Evolutionary conservation across 2,888 invertebrate genomes (phyloP).

Genomic region (Andrena trimmerana): DNA sequence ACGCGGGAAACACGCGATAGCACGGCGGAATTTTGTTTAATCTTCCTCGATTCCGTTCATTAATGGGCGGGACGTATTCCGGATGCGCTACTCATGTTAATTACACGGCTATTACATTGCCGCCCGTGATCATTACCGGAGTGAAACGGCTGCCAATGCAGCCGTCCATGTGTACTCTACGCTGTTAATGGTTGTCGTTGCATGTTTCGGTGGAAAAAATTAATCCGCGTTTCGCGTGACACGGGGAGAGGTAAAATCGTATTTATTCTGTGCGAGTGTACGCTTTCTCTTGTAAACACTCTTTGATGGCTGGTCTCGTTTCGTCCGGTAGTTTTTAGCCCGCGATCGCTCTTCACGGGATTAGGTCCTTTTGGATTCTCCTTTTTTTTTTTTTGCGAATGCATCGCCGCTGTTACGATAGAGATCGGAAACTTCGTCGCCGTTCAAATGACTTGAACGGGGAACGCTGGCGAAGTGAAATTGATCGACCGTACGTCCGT

Average conservation of each 20-base stretch:
- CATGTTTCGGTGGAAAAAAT: slow-evolving; percentile 53
- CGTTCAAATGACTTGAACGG: slow-evolving; percentile 32
- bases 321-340: neutral
- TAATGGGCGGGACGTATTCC: slow-evolving; percentile 62
- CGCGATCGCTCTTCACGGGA: neutral
- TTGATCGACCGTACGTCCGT: slow-evolving; percentile 46
- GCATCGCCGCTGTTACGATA: slow-evolving; percentile 20
- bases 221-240: slow-evolving; percentile 31
- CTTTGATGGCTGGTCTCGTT: neutral
- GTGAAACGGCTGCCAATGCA: slow-evolving; percentile 55
- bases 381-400: neutral
- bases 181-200: slow-evolving; percentile 50
- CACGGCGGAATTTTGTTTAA: slow-evolving; percentile 68
- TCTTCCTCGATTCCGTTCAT: slow-evolving; percentile 65
- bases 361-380: neutral
- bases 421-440: slow-evolving; percentile 28
- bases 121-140: slow-evolving; percentile 59
- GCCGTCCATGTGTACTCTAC: slow-evolving; percentile 40
- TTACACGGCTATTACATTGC: slow-evolving; percentile 71
- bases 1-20: slow-evolving; percentile 44
- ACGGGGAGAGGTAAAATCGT: neutral
- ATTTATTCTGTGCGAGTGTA: slow-evolving; percentile 1
- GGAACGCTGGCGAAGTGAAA: slow-evolving; percentile 35
- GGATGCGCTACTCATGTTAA: slow-evolving; percentile 70
- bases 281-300: neutral